These are phyloP conservation scores for Pyrrhosoma nymphula DNA, from an alignment of 2,888 invertebrate species.

Conservation along the genomic window DNA sequence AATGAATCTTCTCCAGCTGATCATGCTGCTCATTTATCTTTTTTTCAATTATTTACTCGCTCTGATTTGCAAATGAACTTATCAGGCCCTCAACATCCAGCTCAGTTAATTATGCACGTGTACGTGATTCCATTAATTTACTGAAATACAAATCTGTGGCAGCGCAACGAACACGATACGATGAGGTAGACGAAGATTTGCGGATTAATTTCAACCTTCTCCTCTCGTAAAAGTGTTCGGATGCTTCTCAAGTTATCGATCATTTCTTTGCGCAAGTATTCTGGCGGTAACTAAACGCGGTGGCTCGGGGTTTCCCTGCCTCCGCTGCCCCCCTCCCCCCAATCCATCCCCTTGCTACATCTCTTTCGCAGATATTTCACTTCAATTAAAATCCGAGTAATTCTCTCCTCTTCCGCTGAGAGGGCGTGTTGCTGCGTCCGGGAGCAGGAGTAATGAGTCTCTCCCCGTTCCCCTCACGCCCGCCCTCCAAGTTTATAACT, in stretches of 20 bases:
- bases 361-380: constrained; percentile 13
- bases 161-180: neutral
- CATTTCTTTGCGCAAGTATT: neutral
- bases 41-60: neutral
- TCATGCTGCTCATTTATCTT: neutral
- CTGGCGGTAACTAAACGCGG: neutral
- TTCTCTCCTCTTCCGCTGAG: neutral
- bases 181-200: neutral
- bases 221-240: neutral
- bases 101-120: neutral
- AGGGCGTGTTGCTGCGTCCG: neutral
- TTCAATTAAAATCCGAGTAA: constrained; percentile 8
- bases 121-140: neutral
- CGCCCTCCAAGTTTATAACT: neutral
- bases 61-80: neutral
- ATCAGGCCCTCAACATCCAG: neutral
- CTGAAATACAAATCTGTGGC: neutral
- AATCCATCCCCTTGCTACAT: neutral
- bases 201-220: neutral
- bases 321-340: neutral
- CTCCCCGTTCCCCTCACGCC: neutral
- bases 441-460: neutral
- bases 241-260: constrained; percentile 4
- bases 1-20: neutral
- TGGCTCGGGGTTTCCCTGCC: neutral